Conservation (phyloP, 2,797 vertebrate genomes). For the Artibeus jamaicensis region DNA sequence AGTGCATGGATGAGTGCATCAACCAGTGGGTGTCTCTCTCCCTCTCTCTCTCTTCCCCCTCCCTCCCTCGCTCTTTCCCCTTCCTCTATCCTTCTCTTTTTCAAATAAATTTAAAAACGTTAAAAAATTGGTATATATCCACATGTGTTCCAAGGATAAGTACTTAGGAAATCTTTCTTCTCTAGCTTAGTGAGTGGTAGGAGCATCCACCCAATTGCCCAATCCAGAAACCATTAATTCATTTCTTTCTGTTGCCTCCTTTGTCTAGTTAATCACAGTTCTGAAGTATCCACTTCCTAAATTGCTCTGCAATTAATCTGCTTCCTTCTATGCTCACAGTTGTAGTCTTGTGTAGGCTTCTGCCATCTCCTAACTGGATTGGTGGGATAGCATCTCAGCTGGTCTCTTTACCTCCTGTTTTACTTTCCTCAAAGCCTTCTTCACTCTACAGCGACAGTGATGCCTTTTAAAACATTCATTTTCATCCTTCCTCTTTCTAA, state of each 20-base stretch:
- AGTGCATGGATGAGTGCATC: background rate
- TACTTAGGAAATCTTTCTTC: background rate
- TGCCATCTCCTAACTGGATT: background rate
- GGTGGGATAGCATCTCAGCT: background rate
- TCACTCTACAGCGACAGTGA: background rate
- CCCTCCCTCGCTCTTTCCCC: background rate
- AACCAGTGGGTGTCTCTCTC: background rate
- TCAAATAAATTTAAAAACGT: background rate
- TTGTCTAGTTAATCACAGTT: background rate
- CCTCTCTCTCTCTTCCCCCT: background rate
- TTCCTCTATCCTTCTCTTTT: background rate
- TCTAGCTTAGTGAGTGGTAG: background rate
- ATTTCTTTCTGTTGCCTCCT: background rate
- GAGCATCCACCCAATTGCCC: background rate
- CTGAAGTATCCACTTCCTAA: background rate
- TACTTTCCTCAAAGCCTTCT: background rate
- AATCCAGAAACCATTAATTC: background rate
- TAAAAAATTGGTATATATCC: background rate
- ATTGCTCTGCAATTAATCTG: background rate
- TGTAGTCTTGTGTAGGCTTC: background rate
- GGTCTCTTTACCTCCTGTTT: background rate
- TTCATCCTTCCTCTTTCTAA: background rate
- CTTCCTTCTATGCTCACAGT: background rate
- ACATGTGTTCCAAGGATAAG: background rate
- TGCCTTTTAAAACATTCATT: background rate